A percentile compares a stretch with the other conserved stretches of the same genome.
Conservation (phyloP, 2,797 vertebrate species). For the Darevskia mixta region DNA sequence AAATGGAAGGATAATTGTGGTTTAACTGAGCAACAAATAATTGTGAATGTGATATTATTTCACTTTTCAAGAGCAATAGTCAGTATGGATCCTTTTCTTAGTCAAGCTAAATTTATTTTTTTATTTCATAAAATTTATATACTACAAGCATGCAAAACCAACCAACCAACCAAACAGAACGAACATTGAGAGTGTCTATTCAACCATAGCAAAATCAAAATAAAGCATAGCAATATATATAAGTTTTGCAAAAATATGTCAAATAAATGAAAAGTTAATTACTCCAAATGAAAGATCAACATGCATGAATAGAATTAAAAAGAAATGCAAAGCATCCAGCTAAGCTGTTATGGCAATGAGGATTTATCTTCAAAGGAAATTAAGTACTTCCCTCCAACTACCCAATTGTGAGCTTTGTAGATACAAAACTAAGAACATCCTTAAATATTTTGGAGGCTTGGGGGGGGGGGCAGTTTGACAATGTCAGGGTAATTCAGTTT, state of each 20-base stretch:
- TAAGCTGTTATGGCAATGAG: background rate
- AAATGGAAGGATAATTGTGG: background rate
- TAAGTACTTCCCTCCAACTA: background rate
- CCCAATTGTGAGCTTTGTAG: background rate
- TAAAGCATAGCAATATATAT: background rate
- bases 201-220: conserved; percentile 10
- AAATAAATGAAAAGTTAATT: background rate
- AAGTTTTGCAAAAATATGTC: background rate
- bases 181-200: background rate
- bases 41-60: background rate
- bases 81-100: background rate
- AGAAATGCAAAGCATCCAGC: conserved; percentile 1
- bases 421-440: conserved; percentile 21
- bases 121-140: too few species aligned
- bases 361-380: background rate
- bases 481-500: background rate
- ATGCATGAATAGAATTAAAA: background rate
- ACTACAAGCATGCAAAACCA: conserved; percentile 6
- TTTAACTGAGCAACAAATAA: background rate
- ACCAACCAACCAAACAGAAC: background rate
- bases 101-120: background rate
- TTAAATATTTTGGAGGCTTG: background rate
- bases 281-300: background rate
- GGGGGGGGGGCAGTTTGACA: fast-evolving
- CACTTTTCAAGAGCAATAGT: background rate